These are phyloP conservation scores for Acholoe squamosa DNA, from an alignment of 2,888 invertebrate genomes.

Conservation along the genomic window DNA sequence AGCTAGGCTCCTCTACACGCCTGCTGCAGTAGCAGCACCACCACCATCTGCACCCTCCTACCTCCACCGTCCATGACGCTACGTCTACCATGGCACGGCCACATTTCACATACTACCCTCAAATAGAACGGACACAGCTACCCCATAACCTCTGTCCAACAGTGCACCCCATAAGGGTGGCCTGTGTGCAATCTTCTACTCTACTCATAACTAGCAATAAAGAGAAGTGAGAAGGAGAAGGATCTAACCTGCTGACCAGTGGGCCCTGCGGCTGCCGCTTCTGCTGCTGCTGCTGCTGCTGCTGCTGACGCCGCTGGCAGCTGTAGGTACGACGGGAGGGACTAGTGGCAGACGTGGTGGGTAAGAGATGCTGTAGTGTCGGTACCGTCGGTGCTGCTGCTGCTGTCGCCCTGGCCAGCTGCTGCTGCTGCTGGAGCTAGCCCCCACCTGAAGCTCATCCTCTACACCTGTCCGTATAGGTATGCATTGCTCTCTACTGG, in stretches of 20 bases:
- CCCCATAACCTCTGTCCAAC: background rate
- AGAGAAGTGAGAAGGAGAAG: background rate
- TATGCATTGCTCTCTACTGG: constrained; percentile 15
- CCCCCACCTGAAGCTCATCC: constrained; percentile 32
- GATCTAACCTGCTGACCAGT: constrained; percentile 50
- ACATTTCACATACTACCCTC: background rate
- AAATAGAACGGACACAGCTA: background rate
- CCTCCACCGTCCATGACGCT: background rate
- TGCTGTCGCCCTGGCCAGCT: background rate
- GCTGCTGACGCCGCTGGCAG: constrained; percentile 28
- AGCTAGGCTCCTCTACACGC: background rate
- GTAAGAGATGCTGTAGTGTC: background rate
- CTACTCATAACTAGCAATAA: background rate
- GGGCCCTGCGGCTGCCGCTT: constrained; percentile 1
- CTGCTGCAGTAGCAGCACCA: background rate
- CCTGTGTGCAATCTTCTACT: background rate
- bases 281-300: constrained; percentile 34
- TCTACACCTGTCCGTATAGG: constrained; percentile 33
- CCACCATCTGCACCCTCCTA: constrained; percentile 21
- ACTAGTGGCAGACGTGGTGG: background rate
- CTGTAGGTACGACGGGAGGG: background rate
- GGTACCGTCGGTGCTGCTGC: constrained; percentile 11
- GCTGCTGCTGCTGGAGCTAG: background rate
- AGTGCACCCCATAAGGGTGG: background rate
- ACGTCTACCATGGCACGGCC: constrained; percentile 20